Conservation (phyloP, 2,113 vertebrate species). For the Zosterops hypoxanthus region DNA sequence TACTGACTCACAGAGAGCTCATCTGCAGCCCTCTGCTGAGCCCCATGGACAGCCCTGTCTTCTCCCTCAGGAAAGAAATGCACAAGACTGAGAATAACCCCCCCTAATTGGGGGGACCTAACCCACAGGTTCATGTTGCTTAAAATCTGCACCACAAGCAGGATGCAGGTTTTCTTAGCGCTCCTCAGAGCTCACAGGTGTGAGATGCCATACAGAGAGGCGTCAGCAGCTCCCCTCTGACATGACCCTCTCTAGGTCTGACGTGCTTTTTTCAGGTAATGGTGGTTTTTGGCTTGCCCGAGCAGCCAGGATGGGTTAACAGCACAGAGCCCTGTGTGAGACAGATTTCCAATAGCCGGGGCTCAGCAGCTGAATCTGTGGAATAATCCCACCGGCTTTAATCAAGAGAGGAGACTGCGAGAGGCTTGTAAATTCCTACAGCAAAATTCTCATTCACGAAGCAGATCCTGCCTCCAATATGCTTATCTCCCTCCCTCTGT, state of each 20-base stretch:
- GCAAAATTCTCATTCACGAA: conserved; percentile 53
- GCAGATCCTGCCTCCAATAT: conserved; percentile 50
- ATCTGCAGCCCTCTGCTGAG: not conserved
- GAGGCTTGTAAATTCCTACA: conserved; percentile 65
- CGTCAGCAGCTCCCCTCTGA: not conserved
- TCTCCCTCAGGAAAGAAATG: not conserved
- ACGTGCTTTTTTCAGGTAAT: not conserved
- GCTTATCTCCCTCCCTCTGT: conserved; percentile 63
- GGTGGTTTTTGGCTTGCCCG: not conserved
- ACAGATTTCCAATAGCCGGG: not conserved
- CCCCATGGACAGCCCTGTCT: not conserved
- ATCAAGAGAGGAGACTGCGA: conserved; percentile 48
- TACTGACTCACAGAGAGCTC: not conserved
- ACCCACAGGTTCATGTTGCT: not conserved
- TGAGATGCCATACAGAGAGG: not conserved
- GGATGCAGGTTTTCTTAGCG: not conserved
- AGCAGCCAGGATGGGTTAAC: not conserved
- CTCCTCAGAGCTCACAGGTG: not conserved
- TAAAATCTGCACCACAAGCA: not conserved
- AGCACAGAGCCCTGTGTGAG: not conserved
- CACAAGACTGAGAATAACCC: not conserved
- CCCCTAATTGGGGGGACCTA: not conserved
- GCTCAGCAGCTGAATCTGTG: conserved; percentile 11
- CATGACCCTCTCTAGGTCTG: not conserved
- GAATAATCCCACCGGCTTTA: conserved; percentile 43